Percentiles rank a stretch among this genome's conserved stretches.
phyloP scores from a whole-genome alignment of 2,888 invertebrate species.

The Caenorhabditis virilis region DNA sequence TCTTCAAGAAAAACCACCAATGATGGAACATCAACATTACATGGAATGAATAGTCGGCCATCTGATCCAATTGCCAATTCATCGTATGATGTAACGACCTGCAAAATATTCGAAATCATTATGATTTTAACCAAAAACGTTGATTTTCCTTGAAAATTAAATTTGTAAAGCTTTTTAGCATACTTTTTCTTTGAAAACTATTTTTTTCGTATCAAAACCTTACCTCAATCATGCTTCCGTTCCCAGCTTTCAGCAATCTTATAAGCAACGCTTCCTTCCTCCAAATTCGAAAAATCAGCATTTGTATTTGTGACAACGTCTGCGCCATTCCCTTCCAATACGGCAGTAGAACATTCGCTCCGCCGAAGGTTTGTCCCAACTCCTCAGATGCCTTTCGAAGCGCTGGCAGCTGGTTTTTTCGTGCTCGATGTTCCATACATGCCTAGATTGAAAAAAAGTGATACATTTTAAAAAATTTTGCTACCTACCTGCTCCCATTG shows the following conservation, averaged over 20 bases:
- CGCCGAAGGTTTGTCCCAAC: conserved; percentile 54
- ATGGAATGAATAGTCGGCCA: conserved; percentile 64
- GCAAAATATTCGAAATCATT: too few relatives aligned
- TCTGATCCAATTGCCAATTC: conserved; percentile 58
- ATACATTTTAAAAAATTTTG: too few relatives aligned
- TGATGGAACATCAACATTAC: conserved; percentile 61
- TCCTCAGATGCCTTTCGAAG: conserved; percentile 43
- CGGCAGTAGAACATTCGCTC: conserved; percentile 43
- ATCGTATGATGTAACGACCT: conserved; percentile 58
- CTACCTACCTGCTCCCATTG: conserved; percentile 59
- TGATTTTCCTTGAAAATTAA: too few relatives aligned
- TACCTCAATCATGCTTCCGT: conserved; percentile 42
- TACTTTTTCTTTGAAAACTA: too few relatives aligned
- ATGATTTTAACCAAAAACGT: too few relatives aligned
- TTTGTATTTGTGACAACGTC: conserved; percentile 45
- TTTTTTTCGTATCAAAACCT: too few relatives aligned
- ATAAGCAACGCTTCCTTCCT: conserved; percentile 34
- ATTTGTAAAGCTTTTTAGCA: too few relatives aligned
- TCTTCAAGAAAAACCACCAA: conserved; percentile 56
- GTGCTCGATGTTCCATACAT: conserved; percentile 43
- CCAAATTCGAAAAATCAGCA: too few relatives aligned
- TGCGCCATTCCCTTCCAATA: conserved; percentile 46
- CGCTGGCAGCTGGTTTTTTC: conserved; percentile 52
- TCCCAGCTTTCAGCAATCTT: conserved; percentile 23
- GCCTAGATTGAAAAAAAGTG: conserved; percentile 6